Conservation (phyloP, 2,113 vertebrate genomes). For the Microcebus lehilahytsara region DNA sequence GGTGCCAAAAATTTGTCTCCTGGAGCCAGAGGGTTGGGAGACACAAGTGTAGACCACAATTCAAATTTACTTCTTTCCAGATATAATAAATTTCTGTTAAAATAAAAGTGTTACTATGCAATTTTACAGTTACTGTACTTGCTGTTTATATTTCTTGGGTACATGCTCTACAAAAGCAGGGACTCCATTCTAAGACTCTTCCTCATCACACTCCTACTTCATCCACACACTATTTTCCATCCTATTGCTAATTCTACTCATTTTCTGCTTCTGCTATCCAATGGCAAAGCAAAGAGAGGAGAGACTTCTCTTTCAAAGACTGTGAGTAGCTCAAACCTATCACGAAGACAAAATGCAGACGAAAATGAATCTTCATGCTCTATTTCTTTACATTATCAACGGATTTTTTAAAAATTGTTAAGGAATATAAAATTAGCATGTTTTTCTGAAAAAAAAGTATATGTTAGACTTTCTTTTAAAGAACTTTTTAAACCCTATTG, state of each 20-base stretch:
- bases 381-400: not conserved
- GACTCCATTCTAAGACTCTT: not conserved
- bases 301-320: not conserved
- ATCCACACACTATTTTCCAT: not conserved
- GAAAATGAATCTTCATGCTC: not conserved
- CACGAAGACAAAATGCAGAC: constrained; percentile 54
- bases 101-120: not conserved
- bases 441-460: not conserved
- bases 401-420: not conserved
- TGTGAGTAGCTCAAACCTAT: constrained; percentile 90
- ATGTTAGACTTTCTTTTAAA: not conserved
- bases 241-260: not conserved
- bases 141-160: not conserved
- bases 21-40: not conserved
- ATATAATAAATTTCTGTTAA: not conserved
- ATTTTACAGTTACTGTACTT: not conserved
- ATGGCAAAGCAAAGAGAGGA: not conserved
- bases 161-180: not conserved
- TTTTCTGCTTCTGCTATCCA: not conserved
- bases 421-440: not conserved
- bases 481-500: not conserved
- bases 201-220: not conserved
- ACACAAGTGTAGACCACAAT: not conserved
- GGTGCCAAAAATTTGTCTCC: not conserved
- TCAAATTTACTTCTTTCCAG: not conserved